Base-by-base conservation (phyloP, 2,888 invertebrate species). In the Meliscaeva auricollis region DNA sequence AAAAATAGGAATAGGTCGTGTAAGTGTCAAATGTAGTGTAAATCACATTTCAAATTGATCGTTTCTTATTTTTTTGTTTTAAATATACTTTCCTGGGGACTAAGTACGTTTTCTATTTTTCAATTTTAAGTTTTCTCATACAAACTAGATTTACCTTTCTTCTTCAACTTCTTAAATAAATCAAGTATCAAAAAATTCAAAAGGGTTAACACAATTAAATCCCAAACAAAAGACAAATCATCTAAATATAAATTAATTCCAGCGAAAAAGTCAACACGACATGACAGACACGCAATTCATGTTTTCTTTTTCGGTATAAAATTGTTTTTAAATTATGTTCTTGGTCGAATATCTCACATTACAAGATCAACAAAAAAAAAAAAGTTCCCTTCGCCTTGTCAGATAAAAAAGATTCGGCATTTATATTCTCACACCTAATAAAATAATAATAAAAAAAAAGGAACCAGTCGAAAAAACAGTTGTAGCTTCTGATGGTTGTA, bases 401-500 rank as follows among this genome's bases (percentile, higher is more conserved):
- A 75, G 60, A 69, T 56, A 75, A 69, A 75, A 69, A 74, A 69
- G 20, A 35, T 74, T 84, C 20, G 7, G 13, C 50, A 58, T 79
- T 74, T 69, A 64, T 46, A 56, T 84, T 69, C 64, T 79, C 79
- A 74, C 83, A 79, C 83, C 69, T 79, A 69, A 79, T 74, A 70
- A 81, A 81, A 62, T n/a, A 20, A 22, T 38, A 41, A 44, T 32
- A 15, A 9, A 32, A 15, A 64, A 41, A 30, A 66, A 66, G 17
- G 54, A 56, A 15, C 11, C 6, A 4, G 41, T 8, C 30, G 22
- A 3, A 64, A 41, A n/a, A 75, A n/a, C 35, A 35, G 48, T 58
- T 38, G 6, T 60, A 69, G 62, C 62, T 50, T 44, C 78, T 46
- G n/a, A n/a, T n/a, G 46, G 74, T 54, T 60, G 76, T 85, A 85